Conservation (phyloP, 2,797 vertebrate species). For the Sebastolobus alascanus region DNA sequence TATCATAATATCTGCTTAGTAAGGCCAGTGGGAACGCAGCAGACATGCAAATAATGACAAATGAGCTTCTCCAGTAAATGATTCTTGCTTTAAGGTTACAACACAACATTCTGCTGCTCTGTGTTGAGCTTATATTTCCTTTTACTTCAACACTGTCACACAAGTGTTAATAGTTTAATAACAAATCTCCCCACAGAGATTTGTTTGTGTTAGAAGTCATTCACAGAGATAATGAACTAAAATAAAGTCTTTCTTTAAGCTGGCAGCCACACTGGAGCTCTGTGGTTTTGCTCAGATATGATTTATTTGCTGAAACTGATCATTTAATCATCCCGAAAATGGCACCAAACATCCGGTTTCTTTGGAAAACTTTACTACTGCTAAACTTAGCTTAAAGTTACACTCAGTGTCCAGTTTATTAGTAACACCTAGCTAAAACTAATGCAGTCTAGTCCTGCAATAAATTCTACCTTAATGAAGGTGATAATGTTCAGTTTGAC, state of each 20-base stretch:
- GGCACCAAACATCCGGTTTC: too few species aligned
- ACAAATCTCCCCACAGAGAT: neutral
- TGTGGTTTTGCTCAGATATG: neutral
- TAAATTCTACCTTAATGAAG: too few species aligned
- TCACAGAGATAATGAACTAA: neutral
- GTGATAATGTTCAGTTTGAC: too few species aligned
- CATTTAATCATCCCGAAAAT: too few species aligned
- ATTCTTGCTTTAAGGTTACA: constrained; percentile 33
- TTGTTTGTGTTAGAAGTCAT: neutral
- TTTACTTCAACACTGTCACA: neutral
- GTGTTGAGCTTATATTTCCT: neutral
- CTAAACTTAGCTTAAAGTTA: too few species aligned
- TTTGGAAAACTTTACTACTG: too few species aligned
- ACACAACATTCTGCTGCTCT: constrained; percentile 3
- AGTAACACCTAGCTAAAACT: too few species aligned
- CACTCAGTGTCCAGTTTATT: too few species aligned
- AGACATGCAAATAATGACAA: constrained; percentile 64
- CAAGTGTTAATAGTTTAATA: neutral
- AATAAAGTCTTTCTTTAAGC: neutral
- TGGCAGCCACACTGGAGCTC: neutral
- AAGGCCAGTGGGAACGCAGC: constrained; percentile 45
- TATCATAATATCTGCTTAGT: constrained; percentile 73
- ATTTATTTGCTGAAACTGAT: neutral
- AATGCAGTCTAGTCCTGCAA: too few species aligned
- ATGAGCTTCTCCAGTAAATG: constrained; percentile 30